phyloP scores from a whole-genome alignment of 2,888 invertebrate genomes.

The Poecilus cupreus region DNA sequence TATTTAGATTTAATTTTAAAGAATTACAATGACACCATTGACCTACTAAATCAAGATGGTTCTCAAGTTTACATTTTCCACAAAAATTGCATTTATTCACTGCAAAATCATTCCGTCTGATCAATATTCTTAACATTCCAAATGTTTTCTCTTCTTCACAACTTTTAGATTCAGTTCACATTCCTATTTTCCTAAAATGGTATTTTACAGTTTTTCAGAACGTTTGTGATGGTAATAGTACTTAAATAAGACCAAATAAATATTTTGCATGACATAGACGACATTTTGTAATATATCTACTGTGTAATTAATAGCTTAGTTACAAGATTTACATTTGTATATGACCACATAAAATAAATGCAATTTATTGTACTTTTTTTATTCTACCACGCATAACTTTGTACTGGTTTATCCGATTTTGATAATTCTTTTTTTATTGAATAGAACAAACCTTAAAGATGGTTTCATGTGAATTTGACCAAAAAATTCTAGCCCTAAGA shows the following conservation, averaged over 20 bases:
- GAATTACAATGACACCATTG: too few relatives aligned
- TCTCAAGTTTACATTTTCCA: neutral
- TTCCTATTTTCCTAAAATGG: neutral
- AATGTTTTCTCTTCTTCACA: neutral
- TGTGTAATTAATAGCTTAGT: neutral
- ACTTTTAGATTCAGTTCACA: neutral
- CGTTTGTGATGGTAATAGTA: slow-evolving; percentile 24
- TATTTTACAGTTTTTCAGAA: neutral
- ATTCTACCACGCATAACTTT: too few relatives aligned
- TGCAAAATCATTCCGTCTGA: neutral
- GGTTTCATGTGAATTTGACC: too few relatives aligned
- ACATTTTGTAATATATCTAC: slow-evolving; percentile 23
- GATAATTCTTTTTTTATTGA: too few relatives aligned
- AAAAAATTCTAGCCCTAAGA: too few relatives aligned
- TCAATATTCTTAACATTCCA: neutral
- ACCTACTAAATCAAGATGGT: neutral
- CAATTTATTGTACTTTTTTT: neutral
- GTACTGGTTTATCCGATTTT: too few relatives aligned
- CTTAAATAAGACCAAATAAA: slow-evolving; percentile 1
- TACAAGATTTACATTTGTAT: neutral
- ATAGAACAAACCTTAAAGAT: too few relatives aligned
- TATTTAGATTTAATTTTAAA: too few relatives aligned
- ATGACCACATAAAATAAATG: neutral
- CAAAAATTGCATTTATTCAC: neutral
- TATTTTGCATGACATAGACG: neutral